Evolutionary conservation across 2,113 vertebrate species (phyloP), one percentile per base, ranked within the genome.

Genomic region (Acrocephalus kingi): DNA sequence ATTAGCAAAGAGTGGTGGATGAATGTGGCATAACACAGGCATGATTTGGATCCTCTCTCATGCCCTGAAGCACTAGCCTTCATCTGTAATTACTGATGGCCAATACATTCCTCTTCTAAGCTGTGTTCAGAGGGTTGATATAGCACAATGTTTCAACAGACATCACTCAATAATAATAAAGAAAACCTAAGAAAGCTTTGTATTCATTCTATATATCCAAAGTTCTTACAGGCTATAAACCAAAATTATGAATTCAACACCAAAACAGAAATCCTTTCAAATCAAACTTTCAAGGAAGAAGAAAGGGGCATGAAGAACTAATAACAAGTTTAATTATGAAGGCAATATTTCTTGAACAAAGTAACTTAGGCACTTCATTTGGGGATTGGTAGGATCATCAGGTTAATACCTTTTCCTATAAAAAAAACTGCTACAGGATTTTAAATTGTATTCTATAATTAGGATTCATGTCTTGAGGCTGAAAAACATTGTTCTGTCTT

Each of bases 371-470:
- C 7, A 58, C 33, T 79, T 90, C 31, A 75, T 90, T 96, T 80
- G 83, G 33, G 61, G 62, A 54, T 74, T 69, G 54, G 12, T 33
- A 87, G 13, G 43, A 72, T 82, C 61, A 49, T 48, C 1, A 8
- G 35, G 35, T 66, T 93, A 87, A 71, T 91, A 75, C 20, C 3
- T 82, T 87, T 91, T 84, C 37, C 48, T 74, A 49, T 43, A 66
- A 84, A 78, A 93, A 77, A 77, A 59, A 41, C 12, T 41, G 39
- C 24, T 54, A 41, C 23, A 89, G 35, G 41, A 85, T 88, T 93
- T 88, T 43, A n/a, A 87, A 71, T 27, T 84, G 68, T 71, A 71
- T 35, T 37, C 27, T 73, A 33, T 87, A 83, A 63, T 95, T 82
- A 69, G 9, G 15, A 71, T 84, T 94, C 69, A 64, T 80, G 66